Conservation (phyloP, 2,888 invertebrate genomes). For the Drosophila seclusa region DNA sequence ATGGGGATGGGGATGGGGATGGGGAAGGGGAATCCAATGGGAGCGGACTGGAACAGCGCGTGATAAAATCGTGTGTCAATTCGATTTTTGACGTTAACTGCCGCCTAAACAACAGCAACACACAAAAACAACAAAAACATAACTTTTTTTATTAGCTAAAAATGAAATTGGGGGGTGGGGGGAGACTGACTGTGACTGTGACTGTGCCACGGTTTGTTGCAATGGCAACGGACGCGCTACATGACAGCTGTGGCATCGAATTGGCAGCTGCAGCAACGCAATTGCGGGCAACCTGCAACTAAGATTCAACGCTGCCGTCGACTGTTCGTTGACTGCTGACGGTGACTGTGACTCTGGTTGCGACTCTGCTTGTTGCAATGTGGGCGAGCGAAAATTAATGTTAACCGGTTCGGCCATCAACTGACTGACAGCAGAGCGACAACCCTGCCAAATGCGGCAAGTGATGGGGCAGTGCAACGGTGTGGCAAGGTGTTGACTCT, state of each 20-base stretch:
- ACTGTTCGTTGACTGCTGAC: slow-evolving; percentile 2
- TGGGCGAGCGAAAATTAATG: slow-evolving; percentile 51
- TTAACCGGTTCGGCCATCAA: slow-evolving; percentile 51
- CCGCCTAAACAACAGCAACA: slow-evolving; percentile 73
- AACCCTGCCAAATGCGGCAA: slow-evolving; percentile 21
- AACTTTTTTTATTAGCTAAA: slow-evolving; percentile 34
- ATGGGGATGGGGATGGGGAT: not conserved
- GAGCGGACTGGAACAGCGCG: slow-evolving; percentile 46
- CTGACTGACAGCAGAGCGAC: slow-evolving; percentile 34
- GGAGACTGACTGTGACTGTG: slow-evolving; percentile 8
- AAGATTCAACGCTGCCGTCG: slow-evolving; percentile 28
- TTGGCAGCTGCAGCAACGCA: slow-evolving; percentile 66
- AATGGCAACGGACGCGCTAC: slow-evolving; percentile 77
- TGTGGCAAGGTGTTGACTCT: slow-evolving; percentile 8
- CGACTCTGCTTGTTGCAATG: slow-evolving; percentile 16
- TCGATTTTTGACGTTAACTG: slow-evolving; percentile 76
- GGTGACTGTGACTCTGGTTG: not conserved
- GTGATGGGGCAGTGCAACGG: not conserved
- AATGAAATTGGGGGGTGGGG: slow-evolving; percentile 24
- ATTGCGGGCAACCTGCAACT: slow-evolving; percentile 49
- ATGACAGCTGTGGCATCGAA: slow-evolving; percentile 81
- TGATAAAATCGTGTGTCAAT: slow-evolving; percentile 80
- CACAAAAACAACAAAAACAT: slow-evolving; percentile 12
- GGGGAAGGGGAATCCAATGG: slow-evolving; percentile 11
- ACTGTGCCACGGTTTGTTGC: slow-evolving; percentile 62